Conservation (phyloP, 2,113 vertebrate species). For the Cyphomyrus discorhynchus region DNA sequence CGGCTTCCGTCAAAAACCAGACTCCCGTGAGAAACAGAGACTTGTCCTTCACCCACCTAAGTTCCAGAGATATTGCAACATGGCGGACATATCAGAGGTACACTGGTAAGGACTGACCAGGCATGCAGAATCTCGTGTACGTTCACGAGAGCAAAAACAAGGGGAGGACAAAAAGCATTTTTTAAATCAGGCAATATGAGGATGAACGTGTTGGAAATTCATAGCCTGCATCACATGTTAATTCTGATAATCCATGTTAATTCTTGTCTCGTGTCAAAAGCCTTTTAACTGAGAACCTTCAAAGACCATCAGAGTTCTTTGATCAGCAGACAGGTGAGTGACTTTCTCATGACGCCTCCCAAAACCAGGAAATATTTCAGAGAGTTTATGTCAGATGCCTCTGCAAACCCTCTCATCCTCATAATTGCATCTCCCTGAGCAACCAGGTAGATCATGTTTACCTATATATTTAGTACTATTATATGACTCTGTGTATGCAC, state of each 20-base stretch:
- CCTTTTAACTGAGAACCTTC: constrained; percentile 6
- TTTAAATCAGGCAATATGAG: background rate
- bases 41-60: background rate
- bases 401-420: background rate
- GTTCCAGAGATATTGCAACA: background rate
- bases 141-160: background rate
- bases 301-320: background rate
- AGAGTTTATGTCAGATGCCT: background rate
- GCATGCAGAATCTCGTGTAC: background rate
- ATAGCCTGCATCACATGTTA: background rate
- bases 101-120: background rate
- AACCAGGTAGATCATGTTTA: background rate
- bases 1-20: background rate
- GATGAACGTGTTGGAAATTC: background rate
- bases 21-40: background rate
- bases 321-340: background rate
- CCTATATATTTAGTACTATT: background rate
- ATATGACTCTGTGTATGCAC: background rate
- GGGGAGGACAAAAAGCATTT: background rate
- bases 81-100: background rate
- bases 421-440: background rate
- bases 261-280: background rate
- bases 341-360: background rate
- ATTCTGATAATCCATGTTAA: background rate
- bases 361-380: background rate